These are phyloP conservation scores for Urocyon cinereoargenteus DNA, from an alignment of 2,797 vertebrate species.

Conservation along the genomic window DNA sequence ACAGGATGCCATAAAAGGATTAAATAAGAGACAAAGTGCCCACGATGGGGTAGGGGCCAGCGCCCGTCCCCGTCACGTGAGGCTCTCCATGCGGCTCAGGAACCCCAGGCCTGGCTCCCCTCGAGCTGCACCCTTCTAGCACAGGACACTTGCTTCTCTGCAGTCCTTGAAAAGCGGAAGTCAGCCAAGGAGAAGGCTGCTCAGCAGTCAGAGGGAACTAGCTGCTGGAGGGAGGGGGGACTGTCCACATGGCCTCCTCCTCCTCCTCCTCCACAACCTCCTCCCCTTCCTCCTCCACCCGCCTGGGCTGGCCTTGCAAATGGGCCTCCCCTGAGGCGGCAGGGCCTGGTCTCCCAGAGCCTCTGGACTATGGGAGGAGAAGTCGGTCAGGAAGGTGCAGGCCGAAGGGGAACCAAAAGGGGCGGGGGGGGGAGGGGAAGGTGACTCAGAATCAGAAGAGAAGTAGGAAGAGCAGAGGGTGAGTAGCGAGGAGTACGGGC, in stretches of 20 bases:
- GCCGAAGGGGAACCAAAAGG: slow-evolving; percentile 37
- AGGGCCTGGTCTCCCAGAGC: background rate
- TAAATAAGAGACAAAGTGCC: background rate
- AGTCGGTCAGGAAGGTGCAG: background rate
- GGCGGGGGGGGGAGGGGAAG: background rate
- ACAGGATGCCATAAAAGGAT: background rate
- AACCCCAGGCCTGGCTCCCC: background rate
- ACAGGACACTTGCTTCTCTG: background rate
- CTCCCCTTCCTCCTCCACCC: background rate
- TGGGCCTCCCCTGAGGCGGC: background rate
- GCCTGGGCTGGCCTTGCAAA: background rate
- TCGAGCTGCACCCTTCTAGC: background rate
- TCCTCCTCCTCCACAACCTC: background rate
- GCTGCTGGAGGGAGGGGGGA: background rate
- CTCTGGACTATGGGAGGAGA: background rate
- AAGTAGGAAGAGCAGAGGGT: background rate
- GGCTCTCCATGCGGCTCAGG: background rate
- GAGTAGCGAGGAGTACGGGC: background rate
- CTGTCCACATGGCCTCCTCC: background rate
- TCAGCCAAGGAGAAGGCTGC: background rate
- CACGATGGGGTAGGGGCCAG: background rate
- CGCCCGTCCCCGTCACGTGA: background rate
- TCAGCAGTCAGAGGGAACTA: background rate
- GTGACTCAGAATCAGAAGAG: slow-evolving; percentile 69
- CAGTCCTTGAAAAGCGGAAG: slow-evolving; percentile 51